Conservation (phyloP, 2,797 vertebrate species). For the Poecilia wingei region DNA sequence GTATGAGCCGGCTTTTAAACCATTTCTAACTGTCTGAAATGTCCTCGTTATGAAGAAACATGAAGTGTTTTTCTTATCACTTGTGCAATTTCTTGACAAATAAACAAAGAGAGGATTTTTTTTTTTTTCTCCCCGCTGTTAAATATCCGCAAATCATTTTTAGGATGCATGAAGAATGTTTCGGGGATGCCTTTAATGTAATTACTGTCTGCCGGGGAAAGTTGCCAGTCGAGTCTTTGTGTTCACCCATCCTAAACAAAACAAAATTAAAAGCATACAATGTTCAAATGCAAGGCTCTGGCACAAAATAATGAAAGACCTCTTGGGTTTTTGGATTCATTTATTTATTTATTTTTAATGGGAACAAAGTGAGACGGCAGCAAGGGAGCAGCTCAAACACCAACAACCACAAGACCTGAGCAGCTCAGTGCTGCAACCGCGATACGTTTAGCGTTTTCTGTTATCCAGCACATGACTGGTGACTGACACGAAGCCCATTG, state of each 20-base stretch:
- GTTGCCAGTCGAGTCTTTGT: constrained; percentile 57
- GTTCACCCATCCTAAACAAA: constrained; percentile 70
- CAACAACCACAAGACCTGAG: constrained; percentile 16
- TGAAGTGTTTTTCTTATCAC: not conserved
- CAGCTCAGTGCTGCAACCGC: constrained; percentile 13
- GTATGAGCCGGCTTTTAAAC: not conserved
- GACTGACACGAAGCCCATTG: constrained; percentile 16
- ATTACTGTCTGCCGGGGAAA: constrained; percentile 55
- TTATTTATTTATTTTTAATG: constrained; percentile 39
- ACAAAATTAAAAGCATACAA: constrained; percentile 61
- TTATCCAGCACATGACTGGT: constrained; percentile 13
- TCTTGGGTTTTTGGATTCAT: constrained; percentile 49
- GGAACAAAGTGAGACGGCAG: constrained; percentile 25
- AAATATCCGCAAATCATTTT: constrained; percentile 28
- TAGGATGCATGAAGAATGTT: constrained; percentile 42
- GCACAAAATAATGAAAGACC: constrained; percentile 58
- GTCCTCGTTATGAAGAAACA: not conserved
- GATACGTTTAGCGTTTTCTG: constrained; percentile 1
- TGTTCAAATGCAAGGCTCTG: constrained; percentile 61
- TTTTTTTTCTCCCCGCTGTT: not conserved
- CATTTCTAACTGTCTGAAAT: not conserved
- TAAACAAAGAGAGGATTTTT: not conserved
- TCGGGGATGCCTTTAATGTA: constrained; percentile 55
- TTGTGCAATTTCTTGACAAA: not conserved
- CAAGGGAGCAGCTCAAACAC: constrained; percentile 21